Conservation (phyloP, 2,113 vertebrate species). For the Ceyx cyanopectus region DNA sequence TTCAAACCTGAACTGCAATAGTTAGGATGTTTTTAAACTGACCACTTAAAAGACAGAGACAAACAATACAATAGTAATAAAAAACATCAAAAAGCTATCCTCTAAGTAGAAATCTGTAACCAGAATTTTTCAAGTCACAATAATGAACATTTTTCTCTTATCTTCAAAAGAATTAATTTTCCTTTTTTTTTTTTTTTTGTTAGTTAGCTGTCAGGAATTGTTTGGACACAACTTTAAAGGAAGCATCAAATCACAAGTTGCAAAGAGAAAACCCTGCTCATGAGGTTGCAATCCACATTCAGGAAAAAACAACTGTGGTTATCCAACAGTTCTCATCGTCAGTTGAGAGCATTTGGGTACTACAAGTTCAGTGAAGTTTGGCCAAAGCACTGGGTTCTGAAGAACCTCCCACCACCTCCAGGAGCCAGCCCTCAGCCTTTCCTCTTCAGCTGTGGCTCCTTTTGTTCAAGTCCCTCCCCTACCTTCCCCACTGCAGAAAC, state of each 20-base stretch:
- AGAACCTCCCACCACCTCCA: background rate
- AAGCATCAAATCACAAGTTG: background rate
- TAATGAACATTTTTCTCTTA: background rate
- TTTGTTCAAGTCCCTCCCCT: background rate
- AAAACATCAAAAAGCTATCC: background rate
- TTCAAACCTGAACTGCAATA: background rate
- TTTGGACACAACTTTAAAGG: background rate
- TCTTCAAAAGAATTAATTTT: background rate
- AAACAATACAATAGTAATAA: background rate
- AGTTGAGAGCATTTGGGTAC: background rate
- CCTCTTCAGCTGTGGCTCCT: background rate
- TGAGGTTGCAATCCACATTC: background rate
- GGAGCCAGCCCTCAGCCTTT: background rate
- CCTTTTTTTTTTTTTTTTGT: background rate
- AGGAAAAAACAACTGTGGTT: background rate
- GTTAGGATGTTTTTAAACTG: background rate
- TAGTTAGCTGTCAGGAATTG: background rate
- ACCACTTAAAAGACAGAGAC: background rate
- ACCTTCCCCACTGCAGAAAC: background rate
- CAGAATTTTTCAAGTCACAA: background rate
- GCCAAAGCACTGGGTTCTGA: background rate
- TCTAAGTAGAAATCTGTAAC: background rate
- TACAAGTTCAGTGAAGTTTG: background rate
- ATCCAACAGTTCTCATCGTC: background rate
- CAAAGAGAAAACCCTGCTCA: background rate